Conservation (phyloP, 2,888 invertebrate species). For the Patella ulyssiponensis region DNA sequence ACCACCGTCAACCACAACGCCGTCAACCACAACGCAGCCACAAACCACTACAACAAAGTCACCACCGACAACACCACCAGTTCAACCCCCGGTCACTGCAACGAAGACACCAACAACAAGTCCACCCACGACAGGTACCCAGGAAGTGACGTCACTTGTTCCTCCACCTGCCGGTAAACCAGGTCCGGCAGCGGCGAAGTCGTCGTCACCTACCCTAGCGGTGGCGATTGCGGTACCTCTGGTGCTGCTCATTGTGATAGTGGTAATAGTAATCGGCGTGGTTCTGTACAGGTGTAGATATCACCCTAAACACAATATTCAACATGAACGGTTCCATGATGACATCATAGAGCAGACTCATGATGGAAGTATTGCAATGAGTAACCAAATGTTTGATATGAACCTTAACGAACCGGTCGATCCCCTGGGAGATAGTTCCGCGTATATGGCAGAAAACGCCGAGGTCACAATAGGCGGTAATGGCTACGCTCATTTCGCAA, state of each 20-base stretch:
- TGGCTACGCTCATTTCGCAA: constrained; percentile 51
- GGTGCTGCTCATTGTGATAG: constrained; percentile 36
- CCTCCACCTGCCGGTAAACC: no score
- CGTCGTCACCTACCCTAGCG: constrained; percentile 15
- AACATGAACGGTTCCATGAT: constrained; percentile 53
- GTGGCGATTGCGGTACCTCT: constrained; percentile 41
- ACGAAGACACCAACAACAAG: background rate
- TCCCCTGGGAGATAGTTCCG: constrained; percentile 34
- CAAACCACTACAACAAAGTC: constrained; percentile 18
- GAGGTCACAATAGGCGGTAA: constrained; percentile 47
- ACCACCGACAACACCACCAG: constrained; percentile 19
- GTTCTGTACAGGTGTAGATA: constrained; percentile 36
- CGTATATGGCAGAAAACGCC: constrained; percentile 34
- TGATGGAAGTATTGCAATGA: constrained; percentile 54
- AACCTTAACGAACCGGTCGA: constrained; percentile 31
- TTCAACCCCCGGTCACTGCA: constrained; percentile 2
- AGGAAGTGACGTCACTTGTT: constrained; percentile 17
- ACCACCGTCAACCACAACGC: constrained; percentile 21
- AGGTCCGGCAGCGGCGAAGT: no score
- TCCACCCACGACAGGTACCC: background rate
- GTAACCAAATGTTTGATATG: constrained; percentile 58
- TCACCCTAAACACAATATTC: constrained; percentile 39
- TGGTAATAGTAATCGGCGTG: constrained; percentile 36
- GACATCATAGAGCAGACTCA: constrained; percentile 48
- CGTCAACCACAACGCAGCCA: constrained; percentile 17